Evolutionary conservation across 92 coral and sea anemone species (phyloP), one percentile per base, ranked within the genome.

Genomic region (Anthopleura xanthogrammica): DNA sequence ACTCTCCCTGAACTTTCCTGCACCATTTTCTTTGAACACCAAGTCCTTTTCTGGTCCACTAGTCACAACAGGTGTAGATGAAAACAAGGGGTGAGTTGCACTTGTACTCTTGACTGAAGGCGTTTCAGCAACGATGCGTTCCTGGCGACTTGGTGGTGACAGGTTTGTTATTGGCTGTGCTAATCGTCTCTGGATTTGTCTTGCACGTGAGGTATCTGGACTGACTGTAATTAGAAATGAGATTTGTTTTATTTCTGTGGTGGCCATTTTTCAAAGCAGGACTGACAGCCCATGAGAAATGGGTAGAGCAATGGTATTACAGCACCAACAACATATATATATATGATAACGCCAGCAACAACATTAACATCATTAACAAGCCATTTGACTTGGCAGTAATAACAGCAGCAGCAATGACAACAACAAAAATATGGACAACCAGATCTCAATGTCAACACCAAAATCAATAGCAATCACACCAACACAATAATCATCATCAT

Each of bases 51-150:
- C 36, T 12, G 17, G 16, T 43, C 16, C 41, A 36, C 60, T 54
- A 39, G 85, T 66, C 14, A 64, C 55, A 52, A 78, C 85, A 22
- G 91, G 89, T 40, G 94, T 85, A 10, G 94, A 88, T 41, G 92
- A 88, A 75, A 73, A 80, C 65, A 86, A 83, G 12, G 89, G 87
- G 42, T 14, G 43, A 40, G 79, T 62, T 52, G 84, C 73, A 56
- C 72, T 89, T 74, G 52, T 78, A 17, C 74, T 77, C 41, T 64
- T 82, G 71, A 56, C 78, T 57, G 43, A 43, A 3, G 92, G 92
- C n/a, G 89, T 85, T 84, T 85, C 83, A 77, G 80, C 74, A 50
- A 17, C 68, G 19, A 42, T n/a, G 77, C 41, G 50, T 68, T 50
- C 66, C 20, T 39, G 60, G 5, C 42, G 77, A 66, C 24, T 41